Base-by-base conservation (phyloP, 2,797 vertebrate species). In the Gadopsis bispinosus region DNA sequence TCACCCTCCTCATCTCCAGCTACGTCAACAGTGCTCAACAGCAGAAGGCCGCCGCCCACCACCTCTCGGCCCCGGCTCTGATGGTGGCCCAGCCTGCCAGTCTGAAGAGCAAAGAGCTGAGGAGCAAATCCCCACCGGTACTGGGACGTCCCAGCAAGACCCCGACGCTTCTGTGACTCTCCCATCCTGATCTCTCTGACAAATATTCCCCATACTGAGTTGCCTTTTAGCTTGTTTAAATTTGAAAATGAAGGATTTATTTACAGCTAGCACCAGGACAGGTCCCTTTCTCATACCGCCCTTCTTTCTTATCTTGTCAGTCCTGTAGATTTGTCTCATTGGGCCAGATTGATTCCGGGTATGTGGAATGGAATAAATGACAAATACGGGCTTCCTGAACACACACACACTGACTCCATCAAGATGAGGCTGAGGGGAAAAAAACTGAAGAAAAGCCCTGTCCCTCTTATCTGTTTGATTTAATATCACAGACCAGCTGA, bases 1-100 rank as follows among this genome's bases (percentile, higher is more conserved):
- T 99, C 89, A 97, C 98, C 67, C 95, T 99, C 65, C 95, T 99
- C 88, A 95, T 98, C 71, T 97, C 97, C 93, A 96, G 96, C 86
- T 99, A 99, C 86, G 96, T 99, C 90, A 99, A 99, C 95, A 97
- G 96, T 47, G 93, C 94, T 19, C 96, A 98, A 75, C 97, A 97
- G 83, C 97, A 97, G 91, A 99, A 97, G 92, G 94, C 96, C 39
- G 93, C 95, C 0, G 93, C 96, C 83, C 97, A 98, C 90, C 97
- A 98, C 83, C 96, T 98, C 79, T 98, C 97, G 4, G 97, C 97
- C 45, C 97, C 98, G 1, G 97, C 96, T 0, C 90, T 97, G 66
- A 93, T 97, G 83, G 95, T 95, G 65, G 93, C 94, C 31, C 95
- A 93, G 37, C 93, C 93, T 12, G 84, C 92, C 78, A 94, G 89